Evolutionary conservation across 2,113 vertebrate genomes (phyloP), one percentile per base, ranked within the genome.

Genomic region (Agapornis roseicollis): DNA sequence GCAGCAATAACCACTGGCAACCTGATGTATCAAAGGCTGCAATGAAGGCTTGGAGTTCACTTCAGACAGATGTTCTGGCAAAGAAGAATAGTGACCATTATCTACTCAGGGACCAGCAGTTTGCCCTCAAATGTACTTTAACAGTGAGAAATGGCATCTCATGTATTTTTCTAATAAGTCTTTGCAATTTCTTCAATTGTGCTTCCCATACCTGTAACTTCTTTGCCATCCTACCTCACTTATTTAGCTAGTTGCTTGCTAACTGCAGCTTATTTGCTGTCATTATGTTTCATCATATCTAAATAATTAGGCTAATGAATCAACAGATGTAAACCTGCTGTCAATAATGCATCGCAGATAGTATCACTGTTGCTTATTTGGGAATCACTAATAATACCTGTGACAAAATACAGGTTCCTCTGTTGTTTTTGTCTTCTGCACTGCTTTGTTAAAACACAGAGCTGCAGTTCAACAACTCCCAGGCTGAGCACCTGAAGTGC

Each of bases 241-340:
- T 33, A 17, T 13, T 83, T 86, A 60, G 53, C 70, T 44, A 50
- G 50, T 33, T 42, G 39, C 52, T 93, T 52, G 50, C 86, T 86
- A 86, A 83, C 72, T 84, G 73, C 86, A 87, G 60, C 80, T 88
- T 86, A 80, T 95, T 92, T 89, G 80, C 86, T 79, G 63, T 73
- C 76, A 74, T 81, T 84, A 46, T 52, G 33, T 66, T 84, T 52
- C 73, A 66, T 72, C 52, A 49, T 52, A 89, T 73, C 88, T 65
- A 73, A 95, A 87, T 89, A 94, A 94, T 89, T 77, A 80, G 85
- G 74, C 79, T 95, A 94, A 95, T 88, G 89, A 55, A 55, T 55
- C 53, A 55, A 55, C 29, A 55, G 53, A 55, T 33, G 31, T 55
- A 55, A 33, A 20, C 18, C 53, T 55, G 18, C 31, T 55, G 53